These are phyloP conservation scores for Phania funesta DNA, from an alignment of 2,888 invertebrate species.

Conservation along the genomic window DNA sequence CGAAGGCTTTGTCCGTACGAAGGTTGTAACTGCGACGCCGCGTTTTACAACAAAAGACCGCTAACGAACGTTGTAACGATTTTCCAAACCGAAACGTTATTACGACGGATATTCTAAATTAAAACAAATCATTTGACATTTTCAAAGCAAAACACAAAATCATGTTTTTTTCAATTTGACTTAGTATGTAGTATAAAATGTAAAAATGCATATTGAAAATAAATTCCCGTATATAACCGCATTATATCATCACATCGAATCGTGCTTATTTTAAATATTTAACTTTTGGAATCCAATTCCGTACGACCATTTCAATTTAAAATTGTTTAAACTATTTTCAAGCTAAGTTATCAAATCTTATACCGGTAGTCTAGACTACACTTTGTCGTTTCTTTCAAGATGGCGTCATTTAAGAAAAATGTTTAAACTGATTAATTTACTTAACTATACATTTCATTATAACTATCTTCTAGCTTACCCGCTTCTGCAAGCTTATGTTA, in stretches of 20 bases:
- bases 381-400: constrained; percentile 44
- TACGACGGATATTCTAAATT: constrained; percentile 58
- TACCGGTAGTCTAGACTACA: constrained; percentile 45
- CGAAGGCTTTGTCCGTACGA: constrained; percentile 7
- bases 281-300: neutral
- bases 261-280: neutral
- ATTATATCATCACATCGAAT: neutral
- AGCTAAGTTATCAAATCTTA: constrained; percentile 1
- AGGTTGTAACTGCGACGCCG: constrained; percentile 68
- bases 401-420: constrained; percentile 57
- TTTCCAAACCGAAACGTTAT: constrained; percentile 61
- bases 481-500: neutral
- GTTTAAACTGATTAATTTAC: constrained; percentile 21
- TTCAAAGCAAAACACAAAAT: constrained; percentile 37
- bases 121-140: constrained; percentile 57
- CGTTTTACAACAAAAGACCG: constrained; percentile 50
- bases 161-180: constrained; percentile 24
- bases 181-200: constrained; percentile 13
- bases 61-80: constrained; percentile 52
- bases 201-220: constrained; percentile 10
- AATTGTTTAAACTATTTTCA: neutral
- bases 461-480: constrained; percentile 46
- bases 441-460: constrained; percentile 10
- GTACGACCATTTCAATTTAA: neutral
- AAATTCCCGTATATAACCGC: constrained; percentile 40